phyloP scores from a whole-genome alignment of 2,888 invertebrate species.

The Meloe dianella region DNA sequence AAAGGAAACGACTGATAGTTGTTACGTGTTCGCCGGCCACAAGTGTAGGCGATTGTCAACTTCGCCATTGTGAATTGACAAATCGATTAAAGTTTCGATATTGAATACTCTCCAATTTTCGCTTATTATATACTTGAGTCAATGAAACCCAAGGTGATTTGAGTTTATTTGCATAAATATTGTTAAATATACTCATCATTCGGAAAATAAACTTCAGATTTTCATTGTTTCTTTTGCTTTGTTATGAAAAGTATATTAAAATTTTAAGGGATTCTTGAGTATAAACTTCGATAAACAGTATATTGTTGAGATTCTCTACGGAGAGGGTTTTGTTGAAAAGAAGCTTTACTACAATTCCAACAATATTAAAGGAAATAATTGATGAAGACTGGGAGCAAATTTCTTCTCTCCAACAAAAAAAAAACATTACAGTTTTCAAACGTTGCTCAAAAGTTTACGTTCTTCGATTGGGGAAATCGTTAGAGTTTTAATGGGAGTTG shows the following conservation, averaged over 20 bases:
- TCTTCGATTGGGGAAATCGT: not conserved
- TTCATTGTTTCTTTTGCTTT: too few relatives aligned
- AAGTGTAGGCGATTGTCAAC: constrained; percentile 8
- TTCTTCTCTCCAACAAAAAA: too few relatives aligned
- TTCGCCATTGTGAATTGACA: constrained; percentile 7
- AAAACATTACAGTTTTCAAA: not conserved
- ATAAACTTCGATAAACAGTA: too few relatives aligned
- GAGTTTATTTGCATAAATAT: not conserved
- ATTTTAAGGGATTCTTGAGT: too few relatives aligned
- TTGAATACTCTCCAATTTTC: not conserved
- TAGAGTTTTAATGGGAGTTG: not conserved
- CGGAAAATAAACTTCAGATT: too few relatives aligned
- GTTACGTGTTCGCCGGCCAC: not conserved
- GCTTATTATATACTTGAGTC: not conserved
- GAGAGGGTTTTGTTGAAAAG: not conserved
- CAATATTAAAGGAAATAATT: too few relatives aligned
- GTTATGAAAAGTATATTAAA: too few relatives aligned
- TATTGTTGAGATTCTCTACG: too few relatives aligned
- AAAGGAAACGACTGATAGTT: too few relatives aligned
- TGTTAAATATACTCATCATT: too few relatives aligned
- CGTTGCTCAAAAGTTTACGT: not conserved
- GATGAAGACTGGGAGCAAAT: too few relatives aligned
- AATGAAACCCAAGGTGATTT: not conserved
- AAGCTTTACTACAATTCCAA: not conserved
- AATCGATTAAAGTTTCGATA: constrained; percentile 3